phyloP scores from a whole-genome alignment of 2,888 invertebrate species.

The Gerris lacustris region DNA sequence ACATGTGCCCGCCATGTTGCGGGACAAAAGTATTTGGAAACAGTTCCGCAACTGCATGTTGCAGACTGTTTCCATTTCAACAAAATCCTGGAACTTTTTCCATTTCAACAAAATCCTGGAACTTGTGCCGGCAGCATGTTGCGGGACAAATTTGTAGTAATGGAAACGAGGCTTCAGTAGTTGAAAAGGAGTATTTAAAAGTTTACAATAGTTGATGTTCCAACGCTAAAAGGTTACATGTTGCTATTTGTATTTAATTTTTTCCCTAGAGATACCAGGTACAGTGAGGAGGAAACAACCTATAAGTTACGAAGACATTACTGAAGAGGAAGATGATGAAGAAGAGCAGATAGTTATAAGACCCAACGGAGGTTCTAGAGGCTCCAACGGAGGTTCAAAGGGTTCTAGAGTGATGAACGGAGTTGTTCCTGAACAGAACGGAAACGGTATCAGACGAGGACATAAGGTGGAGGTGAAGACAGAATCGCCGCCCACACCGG shows the following conservation, averaged over 20 bases:
- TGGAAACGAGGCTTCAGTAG: background rate
- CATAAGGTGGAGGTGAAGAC: background rate
- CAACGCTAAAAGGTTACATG: background rate
- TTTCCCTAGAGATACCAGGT: constrained; percentile 18
- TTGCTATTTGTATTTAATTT: background rate
- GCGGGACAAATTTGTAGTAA: too few species aligned
- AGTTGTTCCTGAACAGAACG: background rate
- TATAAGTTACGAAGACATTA: constrained; percentile 37
- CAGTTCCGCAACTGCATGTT: too few species aligned
- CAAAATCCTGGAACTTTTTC: too few species aligned
- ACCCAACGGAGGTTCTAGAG: background rate
- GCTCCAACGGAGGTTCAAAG: background rate
- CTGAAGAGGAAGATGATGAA: constrained; percentile 57
- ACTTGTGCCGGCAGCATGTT: too few species aligned
- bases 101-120: too few species aligned
- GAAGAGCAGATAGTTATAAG: constrained; percentile 33
- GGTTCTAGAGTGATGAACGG: background rate
- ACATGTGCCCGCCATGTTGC: too few species aligned
- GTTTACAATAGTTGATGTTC: background rate
- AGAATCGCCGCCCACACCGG: background rate
- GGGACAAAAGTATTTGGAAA: too few species aligned
- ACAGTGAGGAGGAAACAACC: constrained; percentile 8
- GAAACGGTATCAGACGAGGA: background rate
- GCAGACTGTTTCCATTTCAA: too few species aligned
- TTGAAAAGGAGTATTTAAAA: background rate